phyloP scores from a whole-genome alignment of 2,797 vertebrate genomes.

The Falco rusticolus region DNA sequence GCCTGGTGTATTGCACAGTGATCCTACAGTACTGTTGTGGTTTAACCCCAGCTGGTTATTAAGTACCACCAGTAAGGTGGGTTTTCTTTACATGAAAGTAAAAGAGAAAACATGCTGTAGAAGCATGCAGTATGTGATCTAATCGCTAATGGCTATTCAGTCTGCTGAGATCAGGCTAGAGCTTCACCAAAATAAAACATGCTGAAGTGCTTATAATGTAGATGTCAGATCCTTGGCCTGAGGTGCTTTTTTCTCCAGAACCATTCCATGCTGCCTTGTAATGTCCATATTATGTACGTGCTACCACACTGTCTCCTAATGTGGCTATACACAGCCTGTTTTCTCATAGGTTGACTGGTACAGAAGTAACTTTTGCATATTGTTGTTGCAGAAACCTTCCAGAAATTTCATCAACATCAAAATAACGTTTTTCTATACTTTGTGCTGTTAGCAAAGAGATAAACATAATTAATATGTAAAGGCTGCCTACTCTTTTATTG shows the following conservation, averaged over 20 bases:
- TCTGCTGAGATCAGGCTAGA: background rate
- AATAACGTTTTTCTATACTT: background rate
- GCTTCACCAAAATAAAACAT: background rate
- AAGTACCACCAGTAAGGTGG: background rate
- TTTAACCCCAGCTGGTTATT: too few species aligned
- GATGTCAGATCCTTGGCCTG: background rate
- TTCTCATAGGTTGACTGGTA: background rate
- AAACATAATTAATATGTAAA: background rate
- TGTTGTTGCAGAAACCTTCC: background rate
- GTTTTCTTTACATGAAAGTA: background rate
- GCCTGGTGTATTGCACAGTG: background rate
- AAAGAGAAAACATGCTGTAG: background rate
- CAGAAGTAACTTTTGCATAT: background rate
- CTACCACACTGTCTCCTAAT: background rate
- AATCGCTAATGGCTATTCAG: background rate
- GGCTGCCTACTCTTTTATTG: background rate
- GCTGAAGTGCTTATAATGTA: accelerated
- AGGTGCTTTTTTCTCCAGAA: background rate
- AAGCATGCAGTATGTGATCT: background rate
- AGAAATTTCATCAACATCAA: background rate
- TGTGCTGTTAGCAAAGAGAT: background rate
- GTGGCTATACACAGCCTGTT: background rate
- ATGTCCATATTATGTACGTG: background rate
- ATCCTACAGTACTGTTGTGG: background rate
- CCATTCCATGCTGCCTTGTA: background rate